Percentiles rank a stretch among this genome's conserved stretches.
These are phyloP conservation scores for Myrmophylax atrothorax DNA, from an alignment of 2,113 vertebrate species.

Conservation along the genomic window DNA sequence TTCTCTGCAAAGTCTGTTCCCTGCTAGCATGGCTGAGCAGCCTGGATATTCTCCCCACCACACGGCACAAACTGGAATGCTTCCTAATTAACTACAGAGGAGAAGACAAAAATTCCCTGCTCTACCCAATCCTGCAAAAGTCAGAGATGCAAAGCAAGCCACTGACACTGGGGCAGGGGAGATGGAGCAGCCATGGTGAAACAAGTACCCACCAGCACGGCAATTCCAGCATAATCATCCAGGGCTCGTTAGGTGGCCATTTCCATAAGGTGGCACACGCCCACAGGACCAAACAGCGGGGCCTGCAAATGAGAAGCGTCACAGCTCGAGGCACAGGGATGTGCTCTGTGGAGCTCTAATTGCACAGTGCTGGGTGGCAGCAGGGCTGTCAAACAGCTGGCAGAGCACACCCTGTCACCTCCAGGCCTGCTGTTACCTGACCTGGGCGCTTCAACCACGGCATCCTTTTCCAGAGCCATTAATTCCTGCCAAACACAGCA, in stretches of 20 bases:
- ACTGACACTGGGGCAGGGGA: neutral
- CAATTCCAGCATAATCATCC: neutral
- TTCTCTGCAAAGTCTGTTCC: neutral
- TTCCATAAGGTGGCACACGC: neutral
- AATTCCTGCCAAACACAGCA: constrained; percentile 4
- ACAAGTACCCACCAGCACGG: accelerated
- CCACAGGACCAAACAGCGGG: neutral
- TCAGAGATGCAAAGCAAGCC: neutral
- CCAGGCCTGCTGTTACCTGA: constrained; percentile 19
- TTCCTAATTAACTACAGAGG: constrained; percentile 20
- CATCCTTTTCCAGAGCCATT: neutral
- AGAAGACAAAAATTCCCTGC: neutral
- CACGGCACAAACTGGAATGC: neutral
- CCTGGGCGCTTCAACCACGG: neutral
- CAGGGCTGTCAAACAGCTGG: constrained; percentile 38
- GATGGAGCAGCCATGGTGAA: neutral
- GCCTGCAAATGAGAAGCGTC: neutral
- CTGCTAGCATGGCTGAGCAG: neutral
- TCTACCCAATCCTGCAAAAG: neutral
- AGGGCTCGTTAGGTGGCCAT: neutral
- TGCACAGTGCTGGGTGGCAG: neutral
- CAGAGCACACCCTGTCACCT: neutral
- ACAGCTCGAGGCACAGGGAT: constrained; percentile 21
- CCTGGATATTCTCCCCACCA: neutral
- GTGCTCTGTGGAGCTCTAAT: neutral